phyloP scores from a whole-genome alignment of 2,113 vertebrate species.

The Cyanocitta stelleri region DNA sequence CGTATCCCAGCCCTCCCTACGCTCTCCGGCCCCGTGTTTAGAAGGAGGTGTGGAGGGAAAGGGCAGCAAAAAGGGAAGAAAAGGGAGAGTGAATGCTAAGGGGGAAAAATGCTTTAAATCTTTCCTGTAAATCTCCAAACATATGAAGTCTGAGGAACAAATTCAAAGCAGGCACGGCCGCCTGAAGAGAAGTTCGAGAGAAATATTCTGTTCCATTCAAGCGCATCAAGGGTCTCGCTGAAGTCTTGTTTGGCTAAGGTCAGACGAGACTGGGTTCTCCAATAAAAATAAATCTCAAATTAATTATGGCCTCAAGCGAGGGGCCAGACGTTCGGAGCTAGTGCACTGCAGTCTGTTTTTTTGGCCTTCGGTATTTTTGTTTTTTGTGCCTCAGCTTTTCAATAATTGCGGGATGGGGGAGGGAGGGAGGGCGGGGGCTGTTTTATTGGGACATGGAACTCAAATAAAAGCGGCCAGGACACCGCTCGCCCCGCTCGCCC shows the following conservation, averaged over 20 bases:
- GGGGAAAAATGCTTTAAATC: slow-evolving; percentile 62
- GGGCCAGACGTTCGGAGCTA: slow-evolving; percentile 90
- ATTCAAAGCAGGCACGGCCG: slow-evolving; percentile 85
- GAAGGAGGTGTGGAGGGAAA: neutral
- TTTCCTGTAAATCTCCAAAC: slow-evolving; percentile 69
- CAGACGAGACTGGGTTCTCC: slow-evolving; percentile 94
- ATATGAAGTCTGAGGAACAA: slow-evolving; percentile 78
- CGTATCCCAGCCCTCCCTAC: neutral
- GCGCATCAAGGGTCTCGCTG: slow-evolving; percentile 86
- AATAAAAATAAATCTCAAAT: slow-evolving; percentile 99
- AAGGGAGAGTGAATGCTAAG: slow-evolving; percentile 13
- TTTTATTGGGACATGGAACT: slow-evolving; percentile 1
- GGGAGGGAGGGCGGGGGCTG: neutral
- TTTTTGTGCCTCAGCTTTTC: slow-evolving; percentile 55
- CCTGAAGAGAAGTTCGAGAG: slow-evolving; percentile 83
- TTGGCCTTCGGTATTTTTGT: slow-evolving; percentile 73
- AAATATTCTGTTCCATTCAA: slow-evolving; percentile 88
- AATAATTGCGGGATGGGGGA: slow-evolving; percentile 15
- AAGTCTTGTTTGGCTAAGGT: slow-evolving; percentile 98
- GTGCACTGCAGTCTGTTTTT: slow-evolving; percentile 81
- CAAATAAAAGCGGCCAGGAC: slow-evolving; percentile 26
- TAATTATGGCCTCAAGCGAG: slow-evolving; percentile 97
- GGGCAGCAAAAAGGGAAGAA: neutral
- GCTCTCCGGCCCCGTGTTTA: neutral
- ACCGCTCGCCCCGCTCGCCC: neutral